Conservation (phyloP, 2,797 vertebrate genomes). For the Lepilemur ruficaudatus region DNA sequence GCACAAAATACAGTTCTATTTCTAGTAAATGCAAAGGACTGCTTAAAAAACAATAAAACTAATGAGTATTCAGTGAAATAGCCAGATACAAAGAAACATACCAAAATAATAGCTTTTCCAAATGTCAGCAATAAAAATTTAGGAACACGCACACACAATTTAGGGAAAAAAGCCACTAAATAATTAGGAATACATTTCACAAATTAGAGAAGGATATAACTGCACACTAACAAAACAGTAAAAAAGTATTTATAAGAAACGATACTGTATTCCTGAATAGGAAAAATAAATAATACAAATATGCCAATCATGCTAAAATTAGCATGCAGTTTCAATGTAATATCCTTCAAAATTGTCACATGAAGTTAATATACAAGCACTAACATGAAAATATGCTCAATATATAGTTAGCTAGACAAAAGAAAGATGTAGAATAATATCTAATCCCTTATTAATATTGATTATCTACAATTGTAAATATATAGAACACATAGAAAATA, state of each 20-base stretch:
- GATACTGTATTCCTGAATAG: background rate
- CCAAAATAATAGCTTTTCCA: constrained; percentile 53
- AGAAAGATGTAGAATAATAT: background rate
- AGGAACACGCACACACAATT: background rate
- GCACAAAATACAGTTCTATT: constrained; percentile 56
- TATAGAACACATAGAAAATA: background rate
- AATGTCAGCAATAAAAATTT: constrained; percentile 26
- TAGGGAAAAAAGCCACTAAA: background rate
- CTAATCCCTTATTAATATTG: background rate
- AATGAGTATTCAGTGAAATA: constrained; percentile 61
- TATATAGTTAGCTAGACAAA: background rate
- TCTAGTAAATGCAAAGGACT: constrained; percentile 27
- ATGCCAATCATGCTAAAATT: background rate
- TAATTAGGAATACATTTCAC: constrained; percentile 1
- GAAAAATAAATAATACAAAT: background rate
- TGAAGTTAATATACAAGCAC: background rate
- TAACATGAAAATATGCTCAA: background rate
- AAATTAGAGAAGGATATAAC: background rate
- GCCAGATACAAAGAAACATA: constrained; percentile 44
- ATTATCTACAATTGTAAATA: background rate
- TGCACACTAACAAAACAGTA: background rate
- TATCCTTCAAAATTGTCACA: background rate
- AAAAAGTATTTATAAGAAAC: background rate
- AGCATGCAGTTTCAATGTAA: background rate
- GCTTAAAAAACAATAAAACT: constrained; percentile 68